Evolutionary conservation across 1,140 invertebrate genomes (phyloP), one percentile per base, ranked within the genome.

Genomic region (Mylabris phalerata): DNA sequence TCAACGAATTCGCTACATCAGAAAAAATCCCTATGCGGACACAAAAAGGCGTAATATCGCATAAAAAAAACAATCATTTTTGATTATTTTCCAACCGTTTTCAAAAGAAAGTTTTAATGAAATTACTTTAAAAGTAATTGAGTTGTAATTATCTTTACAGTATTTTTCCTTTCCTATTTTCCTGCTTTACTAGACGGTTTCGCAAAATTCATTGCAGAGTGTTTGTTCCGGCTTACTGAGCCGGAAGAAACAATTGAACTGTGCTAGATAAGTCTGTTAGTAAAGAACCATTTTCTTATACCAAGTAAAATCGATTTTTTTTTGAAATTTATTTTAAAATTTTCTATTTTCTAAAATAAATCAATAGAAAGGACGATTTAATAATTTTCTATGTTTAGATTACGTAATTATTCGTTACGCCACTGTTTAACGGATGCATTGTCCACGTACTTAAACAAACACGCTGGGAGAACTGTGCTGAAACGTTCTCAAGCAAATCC

Each of bases 371-470:
- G n/a, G 43, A 19, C n/a, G 43, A 19, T 45, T 45, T 4, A n/a
- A n/a, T 45, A 2, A 45, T 9, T 3, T 3, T 32, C 7, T 32
- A 32, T 32, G 32, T 32, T 32, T 32, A 32, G 32, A 32, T 32
- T 44, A 27, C 3, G 25, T 38, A 48, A 32, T 32, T 32, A 32
- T 32, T 32, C 3, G 40, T 43, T 45, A 44, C 45, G 57, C 59
- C 62, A 60, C 55, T 55, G 57, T 49, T 52, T 59, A 66, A 64
- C 65, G 65, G 65, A 66, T 66, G 64, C 64, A 59, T 46, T 61
- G 65, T 66, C 62, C 65, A 66, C 65, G 65, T 66, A 66, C 60
- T 64, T 57, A 51, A 60, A 66, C 65, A 66, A 66, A 66, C 65
- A 66, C 62, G 65, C 65, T 66, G 65, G 62, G 65, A 66, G 65